Percentiles rank a stretch among this genome's conserved stretches.
Evolutionary conservation across 2,797 vertebrate species (phyloP).

Genomic region (Sebastes hubbsi): DNA sequence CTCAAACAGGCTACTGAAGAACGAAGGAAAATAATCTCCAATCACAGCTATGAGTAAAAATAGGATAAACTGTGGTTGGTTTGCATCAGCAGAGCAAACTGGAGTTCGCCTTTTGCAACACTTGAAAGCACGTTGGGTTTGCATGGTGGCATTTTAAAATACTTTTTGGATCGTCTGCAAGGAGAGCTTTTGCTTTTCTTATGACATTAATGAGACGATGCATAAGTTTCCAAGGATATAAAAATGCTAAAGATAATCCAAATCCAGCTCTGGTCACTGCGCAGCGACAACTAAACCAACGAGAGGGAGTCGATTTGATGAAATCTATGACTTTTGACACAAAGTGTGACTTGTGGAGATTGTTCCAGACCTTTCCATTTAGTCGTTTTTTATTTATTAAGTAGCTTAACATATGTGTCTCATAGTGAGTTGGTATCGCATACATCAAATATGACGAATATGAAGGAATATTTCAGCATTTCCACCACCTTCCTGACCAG

Average conservation of each 20-base stretch:
- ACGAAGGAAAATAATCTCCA: background rate
- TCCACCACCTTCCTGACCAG: conserved; percentile 27
- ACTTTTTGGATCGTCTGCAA: conserved; percentile 2
- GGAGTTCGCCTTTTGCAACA: background rate
- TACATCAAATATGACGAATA: conserved; percentile 26
- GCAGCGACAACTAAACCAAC: conserved; percentile 2
- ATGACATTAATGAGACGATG: background rate
- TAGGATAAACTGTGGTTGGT: background rate
- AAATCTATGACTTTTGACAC: background rate
- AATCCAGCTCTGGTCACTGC: conserved; percentile 7
- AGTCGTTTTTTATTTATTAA: conserved; percentile 35
- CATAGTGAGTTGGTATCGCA: conserved; percentile 10
- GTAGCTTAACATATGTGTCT: conserved; percentile 28
- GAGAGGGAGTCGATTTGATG: background rate
- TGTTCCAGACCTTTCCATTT: background rate
- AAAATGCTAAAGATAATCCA: conserved; percentile 27
- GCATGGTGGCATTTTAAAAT: background rate
- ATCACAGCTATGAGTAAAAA: background rate
- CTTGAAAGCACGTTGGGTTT: background rate
- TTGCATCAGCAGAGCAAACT: background rate
- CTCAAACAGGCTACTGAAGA: conserved; percentile 89
- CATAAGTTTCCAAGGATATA: conserved; percentile 9
- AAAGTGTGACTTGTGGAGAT: conserved; percentile 3
- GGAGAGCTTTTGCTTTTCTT: conserved; percentile 6
- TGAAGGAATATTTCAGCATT: background rate